phyloP scores from a whole-genome alignment of 2,113 vertebrate species.

The Rhegmatorhina hoffmannsi region DNA sequence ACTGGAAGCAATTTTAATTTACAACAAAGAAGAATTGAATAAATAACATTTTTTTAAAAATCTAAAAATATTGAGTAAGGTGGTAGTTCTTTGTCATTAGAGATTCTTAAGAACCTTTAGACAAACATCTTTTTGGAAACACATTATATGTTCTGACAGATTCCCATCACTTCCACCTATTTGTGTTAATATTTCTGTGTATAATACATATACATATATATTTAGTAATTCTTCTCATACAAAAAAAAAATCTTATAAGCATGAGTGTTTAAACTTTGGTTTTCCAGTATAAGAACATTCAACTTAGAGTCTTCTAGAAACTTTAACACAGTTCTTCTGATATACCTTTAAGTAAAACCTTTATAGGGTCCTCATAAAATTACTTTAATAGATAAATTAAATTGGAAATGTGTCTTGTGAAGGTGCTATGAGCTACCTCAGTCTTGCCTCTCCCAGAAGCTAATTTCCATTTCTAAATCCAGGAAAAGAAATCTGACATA shows the following conservation, averaged over 20 bases:
- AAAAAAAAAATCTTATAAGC: neutral
- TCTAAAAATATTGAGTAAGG: neutral
- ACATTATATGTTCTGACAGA: neutral
- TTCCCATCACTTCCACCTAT: neutral
- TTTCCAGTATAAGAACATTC: neutral
- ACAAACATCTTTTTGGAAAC: neutral
- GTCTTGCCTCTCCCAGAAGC: neutral
- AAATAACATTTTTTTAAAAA: neutral
- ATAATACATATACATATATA: neutral
- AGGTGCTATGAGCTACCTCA: neutral
- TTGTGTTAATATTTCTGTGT: neutral
- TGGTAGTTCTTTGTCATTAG: neutral
- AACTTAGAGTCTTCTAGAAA: neutral
- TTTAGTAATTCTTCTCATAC: neutral
- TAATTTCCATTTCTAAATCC: conserved; percentile 23
- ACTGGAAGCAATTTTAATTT: neutral
- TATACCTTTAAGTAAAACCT: neutral
- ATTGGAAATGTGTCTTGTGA: neutral
- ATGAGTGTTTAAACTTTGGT: neutral
- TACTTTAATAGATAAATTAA: neutral
- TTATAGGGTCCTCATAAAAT: neutral
- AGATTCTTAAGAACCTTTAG: neutral
- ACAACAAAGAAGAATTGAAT: neutral
- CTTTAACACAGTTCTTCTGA: neutral
- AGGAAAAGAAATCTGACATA: neutral